Evolutionary conservation across 2,797 vertebrate genomes (phyloP).

Genomic region (Philypnodon macrostomus): DNA sequence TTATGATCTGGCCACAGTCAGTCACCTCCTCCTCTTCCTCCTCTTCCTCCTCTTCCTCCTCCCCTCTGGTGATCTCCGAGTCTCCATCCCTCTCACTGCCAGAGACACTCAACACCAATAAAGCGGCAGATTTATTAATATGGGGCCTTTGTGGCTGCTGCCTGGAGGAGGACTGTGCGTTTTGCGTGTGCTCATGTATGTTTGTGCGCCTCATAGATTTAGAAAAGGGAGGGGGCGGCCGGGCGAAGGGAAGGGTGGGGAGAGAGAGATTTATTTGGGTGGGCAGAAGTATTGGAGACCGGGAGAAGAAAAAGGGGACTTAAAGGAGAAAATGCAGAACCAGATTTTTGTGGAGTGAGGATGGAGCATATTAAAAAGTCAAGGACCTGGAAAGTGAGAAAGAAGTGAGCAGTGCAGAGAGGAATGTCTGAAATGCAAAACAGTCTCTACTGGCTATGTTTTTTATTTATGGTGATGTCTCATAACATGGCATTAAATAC

Average conservation of each 20-base stretch:
- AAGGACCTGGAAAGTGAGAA: constrained; percentile 43
- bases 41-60: constrained; percentile 21
- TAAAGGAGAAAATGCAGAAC: constrained; percentile 50
- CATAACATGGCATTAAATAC: constrained; percentile 2
- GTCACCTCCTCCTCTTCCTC: constrained; percentile 46
- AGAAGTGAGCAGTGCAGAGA: constrained; percentile 39
- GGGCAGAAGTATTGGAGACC: constrained; percentile 67
- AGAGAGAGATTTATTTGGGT: constrained; percentile 65
- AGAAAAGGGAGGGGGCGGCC: constrained; percentile 6
- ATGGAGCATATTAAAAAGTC: constrained; percentile 61
- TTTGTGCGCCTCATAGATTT: too few relatives aligned
- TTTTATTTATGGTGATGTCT: constrained; percentile 16
- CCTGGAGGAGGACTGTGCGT: too few relatives aligned
- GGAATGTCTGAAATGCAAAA: constrained; percentile 41
- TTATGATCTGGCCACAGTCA: constrained; percentile 63
- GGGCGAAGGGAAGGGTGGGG: too few relatives aligned
- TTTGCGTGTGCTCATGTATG: constrained; percentile 65
- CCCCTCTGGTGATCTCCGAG: constrained; percentile 47
- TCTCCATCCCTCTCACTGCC: constrained; percentile 51
- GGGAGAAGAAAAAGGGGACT: constrained; percentile 40
- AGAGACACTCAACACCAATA: constrained; percentile 81
- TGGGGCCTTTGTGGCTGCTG: constrained; percentile 77
- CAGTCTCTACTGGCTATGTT: constrained; percentile 6
- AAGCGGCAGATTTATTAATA: constrained; percentile 84
- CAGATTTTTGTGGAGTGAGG: constrained; percentile 56